Percentiles rank a stretch among this genome's conserved stretches.
These are phyloP conservation scores for Danio tinwini DNA, from an alignment of 2,797 vertebrate genomes.

Conservation along the genomic window DNA sequence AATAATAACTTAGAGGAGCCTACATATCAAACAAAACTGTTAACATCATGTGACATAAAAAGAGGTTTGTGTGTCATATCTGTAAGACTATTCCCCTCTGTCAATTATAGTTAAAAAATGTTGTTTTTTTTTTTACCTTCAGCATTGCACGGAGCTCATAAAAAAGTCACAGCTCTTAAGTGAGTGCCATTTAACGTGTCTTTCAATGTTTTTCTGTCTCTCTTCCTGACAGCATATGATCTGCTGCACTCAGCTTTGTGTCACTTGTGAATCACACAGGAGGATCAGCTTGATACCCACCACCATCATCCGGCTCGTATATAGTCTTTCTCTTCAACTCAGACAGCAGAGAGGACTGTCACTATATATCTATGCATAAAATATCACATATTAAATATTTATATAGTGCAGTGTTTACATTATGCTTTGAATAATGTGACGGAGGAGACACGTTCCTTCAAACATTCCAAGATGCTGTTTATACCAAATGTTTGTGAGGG, in stretches of 20 bases:
- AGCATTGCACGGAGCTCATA: background rate
- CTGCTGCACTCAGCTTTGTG: background rate
- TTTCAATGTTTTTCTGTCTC: background rate
- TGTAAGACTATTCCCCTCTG: background rate
- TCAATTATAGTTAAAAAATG: background rate
- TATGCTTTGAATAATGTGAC: background rate
- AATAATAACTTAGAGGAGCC: no score
- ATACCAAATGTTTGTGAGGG: background rate
- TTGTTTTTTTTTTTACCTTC: background rate
- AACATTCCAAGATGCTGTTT: background rate
- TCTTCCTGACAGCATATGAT: slow-evolving; percentile 17
- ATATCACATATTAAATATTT: slow-evolving; percentile 21
- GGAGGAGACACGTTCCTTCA: background rate
- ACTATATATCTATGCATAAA: slow-evolving; percentile 70
- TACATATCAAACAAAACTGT: no score
- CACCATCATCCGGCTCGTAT: slow-evolving; percentile 54
- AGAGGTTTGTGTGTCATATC: no score
- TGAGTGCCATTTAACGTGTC: slow-evolving; percentile 17
- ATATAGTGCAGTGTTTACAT: slow-evolving; percentile 38
- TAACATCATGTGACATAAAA: no score
- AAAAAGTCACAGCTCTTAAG: background rate
- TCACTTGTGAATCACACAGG: slow-evolving; percentile 24
- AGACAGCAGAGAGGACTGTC: slow-evolving; percentile 63
- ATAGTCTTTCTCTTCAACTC: slow-evolving; percentile 47
- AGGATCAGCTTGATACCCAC: slow-evolving; percentile 6